phyloP scores from a whole-genome alignment of 2,113 vertebrate species.

The Ameiurus melas region DNA sequence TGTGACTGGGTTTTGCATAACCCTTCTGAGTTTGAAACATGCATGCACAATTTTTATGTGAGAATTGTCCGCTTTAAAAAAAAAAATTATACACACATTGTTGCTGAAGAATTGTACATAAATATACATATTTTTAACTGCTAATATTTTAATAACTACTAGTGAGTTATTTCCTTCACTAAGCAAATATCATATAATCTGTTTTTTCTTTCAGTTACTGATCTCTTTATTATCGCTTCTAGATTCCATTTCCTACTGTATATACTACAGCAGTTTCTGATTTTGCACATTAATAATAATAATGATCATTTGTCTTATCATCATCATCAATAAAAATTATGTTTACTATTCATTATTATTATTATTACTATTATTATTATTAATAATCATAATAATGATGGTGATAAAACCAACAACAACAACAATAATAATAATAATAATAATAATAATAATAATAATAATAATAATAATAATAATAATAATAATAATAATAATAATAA shows the following conservation, averaged over 20 bases:
- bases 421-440: no score
- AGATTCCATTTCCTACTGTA: background rate
- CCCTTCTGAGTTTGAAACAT: constrained; percentile 45
- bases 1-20: constrained; percentile 50
- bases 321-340: no score
- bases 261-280: background rate
- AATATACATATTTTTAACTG: background rate
- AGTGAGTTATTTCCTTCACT: background rate
- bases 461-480: background rate
- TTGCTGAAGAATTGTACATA: background rate
- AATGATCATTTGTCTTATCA: background rate
- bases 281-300: background rate
- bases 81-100: background rate
- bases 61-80: background rate
- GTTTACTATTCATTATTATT: no score
- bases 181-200: background rate
- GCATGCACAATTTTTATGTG: constrained; percentile 47
- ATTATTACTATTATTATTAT: no score
- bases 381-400: no score
- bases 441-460: no score
- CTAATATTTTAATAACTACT: background rate
- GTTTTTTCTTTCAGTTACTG: background rate
- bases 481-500: background rate
- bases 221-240: background rate
- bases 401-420: no score